A percentile compares a stretch with the other conserved stretches of the same genome.
phyloP scores from a whole-genome alignment of 2,113 vertebrate genomes.

The Setophaga petechia region DNA sequence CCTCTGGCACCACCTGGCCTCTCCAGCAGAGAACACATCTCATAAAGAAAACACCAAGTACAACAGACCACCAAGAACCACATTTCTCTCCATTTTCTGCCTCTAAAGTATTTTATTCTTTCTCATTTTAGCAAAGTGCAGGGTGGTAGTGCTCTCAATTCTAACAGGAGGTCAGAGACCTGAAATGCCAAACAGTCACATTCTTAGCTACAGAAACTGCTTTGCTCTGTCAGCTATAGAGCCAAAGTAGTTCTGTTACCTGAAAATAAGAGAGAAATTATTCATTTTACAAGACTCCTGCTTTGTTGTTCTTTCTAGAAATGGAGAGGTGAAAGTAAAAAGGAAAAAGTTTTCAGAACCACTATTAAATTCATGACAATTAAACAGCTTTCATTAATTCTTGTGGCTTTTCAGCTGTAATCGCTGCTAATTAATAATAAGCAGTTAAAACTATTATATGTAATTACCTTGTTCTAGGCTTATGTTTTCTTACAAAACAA shows the following conservation, averaged over 20 bases:
- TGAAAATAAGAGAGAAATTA: background rate
- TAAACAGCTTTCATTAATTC: constrained; percentile 20
- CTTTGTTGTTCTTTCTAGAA: background rate
- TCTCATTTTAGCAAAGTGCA: background rate
- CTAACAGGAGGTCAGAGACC: background rate
- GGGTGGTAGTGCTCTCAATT: background rate
- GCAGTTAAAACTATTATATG: constrained; percentile 18
- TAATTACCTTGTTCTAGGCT: background rate
- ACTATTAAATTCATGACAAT: background rate
- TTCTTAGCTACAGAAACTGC: background rate
- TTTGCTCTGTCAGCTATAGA: background rate
- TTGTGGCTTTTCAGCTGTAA: constrained; percentile 9
- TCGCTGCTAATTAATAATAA: constrained; percentile 26
- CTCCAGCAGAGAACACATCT: background rate
- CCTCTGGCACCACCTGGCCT: background rate
- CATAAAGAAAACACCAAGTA: background rate
- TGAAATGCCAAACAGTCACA: background rate
- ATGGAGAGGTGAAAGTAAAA: background rate
- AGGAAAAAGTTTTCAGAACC: background rate
- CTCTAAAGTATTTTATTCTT: background rate
- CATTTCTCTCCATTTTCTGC: background rate
- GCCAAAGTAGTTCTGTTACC: background rate
- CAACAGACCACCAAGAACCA: background rate
- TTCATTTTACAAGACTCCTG: background rate
- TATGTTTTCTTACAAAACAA: background rate